These are phyloP conservation scores for Lochmaea capreae DNA, from an alignment of 2,888 invertebrate species.

Conservation along the genomic window DNA sequence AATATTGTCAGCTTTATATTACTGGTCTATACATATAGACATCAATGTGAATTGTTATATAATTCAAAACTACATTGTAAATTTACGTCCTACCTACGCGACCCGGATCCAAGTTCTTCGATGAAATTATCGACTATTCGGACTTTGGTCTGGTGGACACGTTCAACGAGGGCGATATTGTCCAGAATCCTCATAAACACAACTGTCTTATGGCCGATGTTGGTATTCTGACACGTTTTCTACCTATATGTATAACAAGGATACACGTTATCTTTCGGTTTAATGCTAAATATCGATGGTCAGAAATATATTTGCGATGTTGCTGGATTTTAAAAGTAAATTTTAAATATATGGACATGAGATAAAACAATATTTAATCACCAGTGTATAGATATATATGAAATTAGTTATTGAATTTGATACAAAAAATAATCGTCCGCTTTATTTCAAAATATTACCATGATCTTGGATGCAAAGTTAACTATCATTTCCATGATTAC, in stretches of 20 bases:
- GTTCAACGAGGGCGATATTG: slow-evolving; percentile 36
- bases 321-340: neutral
- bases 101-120: slow-evolving; percentile 11
- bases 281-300: neutral
- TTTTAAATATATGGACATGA: neutral
- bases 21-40: slow-evolving; percentile 8
- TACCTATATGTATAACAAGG: slow-evolving; percentile 24
- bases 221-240: slow-evolving; percentile 27
- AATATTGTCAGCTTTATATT: neutral
- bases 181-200: slow-evolving; percentile 31
- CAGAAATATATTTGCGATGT: neutral
- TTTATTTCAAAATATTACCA: no score
- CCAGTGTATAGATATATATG: no score
- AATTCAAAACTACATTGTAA: slow-evolving; percentile 31
- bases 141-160: slow-evolving; percentile 26
- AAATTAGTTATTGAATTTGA: no score
- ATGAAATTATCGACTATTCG: slow-evolving; percentile 34
- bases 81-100: slow-evolving; percentile 27
- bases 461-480: no score
- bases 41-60: slow-evolving; percentile 21
- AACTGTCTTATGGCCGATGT: slow-evolving; percentile 26
- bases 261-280: slow-evolving; percentile 5
- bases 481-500: no score
- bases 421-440: no score
- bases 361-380: no score